Evolutionary conservation across 1,140 invertebrate species (phyloP).

Genomic region (Hyles euphorbiae): DNA sequence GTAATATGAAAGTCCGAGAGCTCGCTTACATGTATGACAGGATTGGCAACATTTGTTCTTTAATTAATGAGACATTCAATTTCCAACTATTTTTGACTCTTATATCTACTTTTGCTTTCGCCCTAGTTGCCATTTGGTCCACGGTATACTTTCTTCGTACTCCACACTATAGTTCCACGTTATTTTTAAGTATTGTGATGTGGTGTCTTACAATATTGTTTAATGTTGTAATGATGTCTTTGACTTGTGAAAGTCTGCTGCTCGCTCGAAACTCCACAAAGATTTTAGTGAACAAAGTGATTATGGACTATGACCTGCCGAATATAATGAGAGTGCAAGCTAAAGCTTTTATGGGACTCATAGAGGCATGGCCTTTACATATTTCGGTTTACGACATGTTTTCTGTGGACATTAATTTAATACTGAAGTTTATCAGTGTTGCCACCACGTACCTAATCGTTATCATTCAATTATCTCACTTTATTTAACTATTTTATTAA

Average conservation of each 20-base stretch:
- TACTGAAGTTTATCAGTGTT: slow-evolving; percentile 48
- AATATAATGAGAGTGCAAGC: slow-evolving; percentile 39
- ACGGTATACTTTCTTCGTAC: slow-evolving; percentile 37
- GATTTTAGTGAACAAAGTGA: slow-evolving; percentile 43
- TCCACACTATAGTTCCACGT: slow-evolving; percentile 7
- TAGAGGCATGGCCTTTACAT: slow-evolving; percentile 41
- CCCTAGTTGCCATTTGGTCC: slow-evolving; percentile 46
- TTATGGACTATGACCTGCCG: slow-evolving; percentile 48
- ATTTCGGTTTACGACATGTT: slow-evolving; percentile 48
- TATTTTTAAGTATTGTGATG: slow-evolving; percentile 30
- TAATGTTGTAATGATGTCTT: slow-evolving; percentile 35
- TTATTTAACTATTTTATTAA: slow-evolving; percentile 17
- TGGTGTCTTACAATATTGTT: slow-evolving; percentile 37
- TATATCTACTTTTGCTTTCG: slow-evolving; percentile 41
- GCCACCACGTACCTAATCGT: slow-evolving; percentile 51
- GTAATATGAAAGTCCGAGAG: slow-evolving; percentile 37
- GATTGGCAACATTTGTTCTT: slow-evolving; percentile 35
- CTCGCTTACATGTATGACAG: slow-evolving; percentile 34
- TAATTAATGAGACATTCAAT: slow-evolving; percentile 45
- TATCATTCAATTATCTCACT: slow-evolving; percentile 47
- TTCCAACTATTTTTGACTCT: slow-evolving; percentile 48
- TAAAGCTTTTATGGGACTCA: slow-evolving; percentile 50
- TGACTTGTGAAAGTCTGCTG: slow-evolving; percentile 38
- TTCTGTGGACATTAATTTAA: slow-evolving; percentile 43
- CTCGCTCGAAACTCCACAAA: slow-evolving; percentile 32